A percentile compares a stretch with the other conserved stretches of the same genome.
These are phyloP conservation scores for Syngnathus floridae DNA, from an alignment of 2,113 vertebrate genomes.

Conservation along the genomic window DNA sequence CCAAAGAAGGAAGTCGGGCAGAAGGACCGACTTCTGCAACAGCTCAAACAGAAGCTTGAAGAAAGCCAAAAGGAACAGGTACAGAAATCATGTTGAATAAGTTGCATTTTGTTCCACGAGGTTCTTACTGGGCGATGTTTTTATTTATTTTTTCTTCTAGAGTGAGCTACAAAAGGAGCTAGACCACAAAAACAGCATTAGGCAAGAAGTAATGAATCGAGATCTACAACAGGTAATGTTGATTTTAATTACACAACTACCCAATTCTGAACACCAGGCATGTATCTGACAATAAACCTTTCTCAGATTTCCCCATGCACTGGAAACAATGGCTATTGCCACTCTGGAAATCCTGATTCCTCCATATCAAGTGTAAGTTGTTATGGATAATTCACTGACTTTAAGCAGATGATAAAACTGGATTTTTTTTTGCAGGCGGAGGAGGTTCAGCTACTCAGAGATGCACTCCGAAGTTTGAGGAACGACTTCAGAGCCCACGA, in stretches of 20 bases:
- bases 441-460: conserved; percentile 88
- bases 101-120: neutral
- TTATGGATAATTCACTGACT: neutral
- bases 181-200: conserved; percentile 76
- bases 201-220: conserved; percentile 78
- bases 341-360: conserved; percentile 50
- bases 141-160: conserved; percentile 45
- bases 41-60: conserved; percentile 84
- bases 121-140: neutral
- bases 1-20: conserved; percentile 86
- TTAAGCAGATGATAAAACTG: too few species aligned
- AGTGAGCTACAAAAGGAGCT: conserved; percentile 79
- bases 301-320: conserved; percentile 46
- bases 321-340: conserved; percentile 82
- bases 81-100: neutral
- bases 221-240: conserved; percentile 78
- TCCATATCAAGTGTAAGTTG: conserved; percentile 75
- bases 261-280: neutral
- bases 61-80: conserved; percentile 86
- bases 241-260: neutral
- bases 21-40: conserved; percentile 86
- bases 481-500: conserved; percentile 90
- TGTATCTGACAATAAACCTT: neutral
- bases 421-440: conserved; percentile 66
- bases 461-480: conserved; percentile 87